Conservation (phyloP, 2,113 vertebrate genomes). For the Poecile atricapillus region DNA sequence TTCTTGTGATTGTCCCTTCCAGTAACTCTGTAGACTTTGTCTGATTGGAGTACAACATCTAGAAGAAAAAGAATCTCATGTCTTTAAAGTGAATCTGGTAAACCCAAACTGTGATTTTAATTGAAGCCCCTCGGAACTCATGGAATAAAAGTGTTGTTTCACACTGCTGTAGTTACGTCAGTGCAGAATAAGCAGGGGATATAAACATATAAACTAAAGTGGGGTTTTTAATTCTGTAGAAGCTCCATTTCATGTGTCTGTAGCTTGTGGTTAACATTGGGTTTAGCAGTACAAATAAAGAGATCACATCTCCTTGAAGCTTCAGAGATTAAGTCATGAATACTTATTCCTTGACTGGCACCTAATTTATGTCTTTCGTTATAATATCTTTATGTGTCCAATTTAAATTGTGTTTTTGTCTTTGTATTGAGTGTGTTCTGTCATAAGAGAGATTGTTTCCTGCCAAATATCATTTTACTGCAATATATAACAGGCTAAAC, state of each 20-base stretch:
- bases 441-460: background rate
- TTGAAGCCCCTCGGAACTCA: background rate
- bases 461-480: background rate
- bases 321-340: background rate
- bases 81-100: background rate
- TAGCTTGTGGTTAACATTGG: background rate
- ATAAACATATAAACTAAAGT: background rate
- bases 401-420: background rate
- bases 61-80: background rate
- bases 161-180: background rate
- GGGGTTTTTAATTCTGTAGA: background rate
- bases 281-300: background rate
- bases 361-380: background rate
- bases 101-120: background rate
- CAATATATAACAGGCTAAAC: background rate
- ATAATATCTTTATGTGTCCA: background rate
- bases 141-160: background rate
- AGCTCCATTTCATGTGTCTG: background rate
- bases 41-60: background rate
- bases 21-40: background rate
- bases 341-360: background rate
- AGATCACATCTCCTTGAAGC: background rate
- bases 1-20: background rate
- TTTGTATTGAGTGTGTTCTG: background rate
- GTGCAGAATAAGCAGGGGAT: background rate